Evolutionary conservation across 2,113 vertebrate genomes (phyloP), one percentile per base, ranked within the genome.

Genomic region (Hyperoodon ampullatus): DNA sequence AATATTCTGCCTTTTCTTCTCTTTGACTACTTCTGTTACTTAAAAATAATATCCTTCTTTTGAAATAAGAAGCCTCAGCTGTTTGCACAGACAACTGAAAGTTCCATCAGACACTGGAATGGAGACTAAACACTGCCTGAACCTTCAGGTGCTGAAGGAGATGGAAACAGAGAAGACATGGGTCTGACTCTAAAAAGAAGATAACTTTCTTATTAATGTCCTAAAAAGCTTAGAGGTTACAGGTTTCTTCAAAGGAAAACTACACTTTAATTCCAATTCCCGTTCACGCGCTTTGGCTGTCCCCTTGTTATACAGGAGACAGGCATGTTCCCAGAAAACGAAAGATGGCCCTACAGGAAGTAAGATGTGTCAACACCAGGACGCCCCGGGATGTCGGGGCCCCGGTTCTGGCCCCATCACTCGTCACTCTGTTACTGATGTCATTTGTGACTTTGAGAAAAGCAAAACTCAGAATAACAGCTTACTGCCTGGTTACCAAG

Each of bases 81-180:
- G 26, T 24, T 16, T 61, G 11, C 18, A 50, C 0, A 23, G 23
- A 28, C 26, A 10, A 8, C 30, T 5, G 10, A 24, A 12, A 35
- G 18, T 26, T 21, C 66, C 42, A 2, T 11, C 6, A 14, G 87
- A 61, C 65, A 6, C 0, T 3, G 2, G 70, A 6, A 72, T 4
- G 0, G 12, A 47, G 35, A 1, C 2, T 1, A 1, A 4, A 24
- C 0, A 0, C 14, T 0, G 0, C 77, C 8, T 5, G 33, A 1
- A 3, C 74, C 6, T 10, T 2, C 63, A 21, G 47, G 63, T 1
- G 1, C 74, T 0, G 6, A 9, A 47, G 0, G 42, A 12, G 26
- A 18, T 1, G 30, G 1, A 4, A 1, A 21, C 10, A 1, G 35
- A 9, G 21, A 11, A 8, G 5, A 30, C 0, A 0, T 0, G 8